A percentile compares a stretch with the other conserved stretches of the same genome.
Conservation (phyloP, 2,797 vertebrate species). For the Carcharodon carcharias region DNA sequence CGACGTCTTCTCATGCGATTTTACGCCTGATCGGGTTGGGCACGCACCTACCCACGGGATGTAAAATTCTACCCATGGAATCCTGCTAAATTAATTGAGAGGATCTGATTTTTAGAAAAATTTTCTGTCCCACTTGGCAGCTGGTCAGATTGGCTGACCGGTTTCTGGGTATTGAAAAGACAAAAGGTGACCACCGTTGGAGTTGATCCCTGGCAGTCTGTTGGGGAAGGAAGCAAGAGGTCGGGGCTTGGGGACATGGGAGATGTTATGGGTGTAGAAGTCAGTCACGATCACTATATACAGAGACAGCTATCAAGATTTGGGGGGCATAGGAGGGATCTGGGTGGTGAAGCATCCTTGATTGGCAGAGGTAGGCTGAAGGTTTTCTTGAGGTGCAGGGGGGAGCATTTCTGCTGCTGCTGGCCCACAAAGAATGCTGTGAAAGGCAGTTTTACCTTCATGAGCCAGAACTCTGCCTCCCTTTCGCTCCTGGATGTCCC, state of each 20-base stretch:
- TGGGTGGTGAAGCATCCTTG: neutral
- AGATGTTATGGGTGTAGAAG: neutral
- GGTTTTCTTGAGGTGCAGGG: neutral
- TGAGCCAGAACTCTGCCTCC: neutral
- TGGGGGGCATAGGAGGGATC: neutral
- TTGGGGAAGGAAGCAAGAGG: neutral
- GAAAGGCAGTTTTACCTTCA: neutral
- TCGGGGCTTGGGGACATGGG: neutral
- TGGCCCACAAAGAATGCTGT: neutral
- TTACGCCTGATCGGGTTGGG: too few species aligned
- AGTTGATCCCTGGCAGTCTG: neutral
- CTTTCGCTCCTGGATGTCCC: neutral
- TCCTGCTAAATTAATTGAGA: neutral
- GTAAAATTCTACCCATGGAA: too few species aligned
- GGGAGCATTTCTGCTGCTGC: neutral
- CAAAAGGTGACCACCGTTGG: neutral
- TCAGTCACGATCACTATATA: neutral
- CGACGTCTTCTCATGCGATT: too few species aligned
- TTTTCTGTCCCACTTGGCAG: neutral
- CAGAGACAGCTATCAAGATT: neutral
- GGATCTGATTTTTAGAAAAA: neutral
- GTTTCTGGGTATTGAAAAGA: neutral
- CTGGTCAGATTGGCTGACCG: neutral
- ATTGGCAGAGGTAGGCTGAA: neutral
- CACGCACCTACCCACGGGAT: too few species aligned